Percentiles rank a stretch among this genome's conserved stretches.
Conservation (phyloP, 2,113 vertebrate genomes). For the Ptilonorhynchus violaceus region DNA sequence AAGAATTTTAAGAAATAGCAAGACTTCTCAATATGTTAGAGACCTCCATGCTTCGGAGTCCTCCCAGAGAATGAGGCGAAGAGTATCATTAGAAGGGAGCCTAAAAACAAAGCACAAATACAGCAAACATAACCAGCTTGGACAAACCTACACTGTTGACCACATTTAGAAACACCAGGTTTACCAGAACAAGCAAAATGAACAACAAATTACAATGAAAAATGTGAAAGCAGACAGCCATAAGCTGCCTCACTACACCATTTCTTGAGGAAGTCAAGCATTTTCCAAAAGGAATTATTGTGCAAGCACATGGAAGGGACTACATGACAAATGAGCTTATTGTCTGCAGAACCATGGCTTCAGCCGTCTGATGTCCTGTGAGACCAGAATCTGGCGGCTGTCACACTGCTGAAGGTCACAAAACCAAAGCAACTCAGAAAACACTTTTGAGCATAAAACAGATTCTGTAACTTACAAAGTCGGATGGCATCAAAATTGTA, state of each 20-base stretch:
- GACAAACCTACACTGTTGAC: neutral
- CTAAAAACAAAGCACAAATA: neutral
- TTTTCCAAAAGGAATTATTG: neutral
- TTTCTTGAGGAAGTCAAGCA: neutral
- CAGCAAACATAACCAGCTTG: neutral
- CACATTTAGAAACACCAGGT: neutral
- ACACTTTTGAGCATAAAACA: neutral
- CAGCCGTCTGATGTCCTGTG: neutral
- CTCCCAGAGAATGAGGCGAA: neutral
- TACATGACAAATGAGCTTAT: neutral
- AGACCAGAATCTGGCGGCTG: neutral
- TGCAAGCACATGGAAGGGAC: neutral
- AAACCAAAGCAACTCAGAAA: neutral
- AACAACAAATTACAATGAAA: neutral
- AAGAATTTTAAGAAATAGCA: neutral
- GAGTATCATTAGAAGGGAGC: neutral
- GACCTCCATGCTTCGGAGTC: neutral
- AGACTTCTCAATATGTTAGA: neutral
- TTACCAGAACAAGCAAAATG: neutral
- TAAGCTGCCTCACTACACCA: neutral
- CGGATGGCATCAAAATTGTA: neutral
- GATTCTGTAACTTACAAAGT: neutral
- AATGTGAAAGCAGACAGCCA: neutral
- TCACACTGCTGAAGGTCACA: neutral
- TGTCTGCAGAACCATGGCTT: neutral